Evolutionary conservation across 2,113 vertebrate genomes (phyloP), one percentile per base, ranked within the genome.

Genomic region (Neomonachus schauinslandi): DNA sequence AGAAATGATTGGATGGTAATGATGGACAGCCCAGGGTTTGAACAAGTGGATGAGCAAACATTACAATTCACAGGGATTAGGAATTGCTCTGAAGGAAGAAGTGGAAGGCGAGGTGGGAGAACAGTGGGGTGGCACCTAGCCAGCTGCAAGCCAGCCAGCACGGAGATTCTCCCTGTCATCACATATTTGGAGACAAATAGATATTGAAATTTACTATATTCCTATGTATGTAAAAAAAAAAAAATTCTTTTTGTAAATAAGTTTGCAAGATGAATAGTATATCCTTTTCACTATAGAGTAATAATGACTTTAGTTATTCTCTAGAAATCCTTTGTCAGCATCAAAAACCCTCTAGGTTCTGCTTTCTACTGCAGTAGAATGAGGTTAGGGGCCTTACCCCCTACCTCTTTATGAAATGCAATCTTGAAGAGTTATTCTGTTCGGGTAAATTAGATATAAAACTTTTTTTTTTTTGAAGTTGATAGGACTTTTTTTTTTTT

Each of bases 91-190:
- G 7, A 65, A 74, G 85, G 42, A 51, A 42, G 9, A 67, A 1
- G 16, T 14, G 8, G n/a, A 19, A 36, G 26, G 53, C n/a, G 46
- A 7, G 16, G 5, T 6, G 24, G 39, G 19, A n/a, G 15, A 13
- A 57, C 46, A 46, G 7, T 13, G 13, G 36, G 0, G 14, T 13
- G 39, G 36, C 14, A 33, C 2, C 5, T 0, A 28, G 31, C 49
- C 19, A 67, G 59, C 13, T 4, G 2, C 39, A 49, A 11, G 5
- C 24, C n/a, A 51, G 55, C 33, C 31, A 51, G 26, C 72, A 15
- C 1, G 7, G 65, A 65, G 12, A 74, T 4, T 22, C 11, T 31
- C 26, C 5, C 22, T 9, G 22, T 57, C 18, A 6, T 57, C 57
- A 39, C 1, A 4, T 5, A 77, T 81, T 49, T 57, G 36, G 4